These are phyloP conservation scores for Nothocercus nigrocapillus DNA, from an alignment of 2,113 vertebrate genomes.

Conservation along the genomic window DNA sequence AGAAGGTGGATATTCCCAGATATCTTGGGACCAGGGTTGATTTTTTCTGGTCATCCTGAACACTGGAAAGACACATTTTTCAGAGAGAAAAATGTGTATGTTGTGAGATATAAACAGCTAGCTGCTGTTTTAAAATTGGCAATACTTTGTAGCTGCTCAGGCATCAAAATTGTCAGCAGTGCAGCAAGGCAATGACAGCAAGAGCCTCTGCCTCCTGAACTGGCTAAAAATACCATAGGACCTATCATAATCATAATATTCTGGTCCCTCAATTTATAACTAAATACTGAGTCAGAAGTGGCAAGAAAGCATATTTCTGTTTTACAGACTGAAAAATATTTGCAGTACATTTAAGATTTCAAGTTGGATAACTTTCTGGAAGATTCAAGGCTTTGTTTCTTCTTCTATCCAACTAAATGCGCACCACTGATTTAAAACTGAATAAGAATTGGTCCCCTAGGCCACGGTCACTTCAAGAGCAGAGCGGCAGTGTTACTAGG, in stretches of 20 bases:
- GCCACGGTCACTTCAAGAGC: not conserved
- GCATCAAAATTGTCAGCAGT: not conserved
- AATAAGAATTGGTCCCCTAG: not conserved
- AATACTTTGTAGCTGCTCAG: not conserved
- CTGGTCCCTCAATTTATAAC: not conserved
- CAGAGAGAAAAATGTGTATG: not conserved
- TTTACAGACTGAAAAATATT: not conserved
- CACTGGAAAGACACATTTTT: not conserved
- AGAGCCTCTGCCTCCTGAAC: not conserved
- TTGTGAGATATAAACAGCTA: not conserved
- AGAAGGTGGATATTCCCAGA: not conserved
- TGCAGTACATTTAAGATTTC: not conserved
- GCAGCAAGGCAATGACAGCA: not conserved
- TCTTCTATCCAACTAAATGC: not conserved
- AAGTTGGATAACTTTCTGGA: not conserved
- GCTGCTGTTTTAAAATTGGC: not conserved
- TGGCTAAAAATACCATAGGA: not conserved
- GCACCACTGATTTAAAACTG: not conserved
- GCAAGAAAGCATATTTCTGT: not conserved
- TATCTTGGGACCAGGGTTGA: not conserved
- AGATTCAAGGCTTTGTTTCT: not conserved
- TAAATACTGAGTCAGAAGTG: not conserved
- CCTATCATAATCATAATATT: not conserved
- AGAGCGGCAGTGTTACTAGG: not conserved
- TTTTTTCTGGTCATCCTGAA: not conserved